phyloP scores from a whole-genome alignment of 1,140 invertebrate genomes.

The Asobara japonica region DNA sequence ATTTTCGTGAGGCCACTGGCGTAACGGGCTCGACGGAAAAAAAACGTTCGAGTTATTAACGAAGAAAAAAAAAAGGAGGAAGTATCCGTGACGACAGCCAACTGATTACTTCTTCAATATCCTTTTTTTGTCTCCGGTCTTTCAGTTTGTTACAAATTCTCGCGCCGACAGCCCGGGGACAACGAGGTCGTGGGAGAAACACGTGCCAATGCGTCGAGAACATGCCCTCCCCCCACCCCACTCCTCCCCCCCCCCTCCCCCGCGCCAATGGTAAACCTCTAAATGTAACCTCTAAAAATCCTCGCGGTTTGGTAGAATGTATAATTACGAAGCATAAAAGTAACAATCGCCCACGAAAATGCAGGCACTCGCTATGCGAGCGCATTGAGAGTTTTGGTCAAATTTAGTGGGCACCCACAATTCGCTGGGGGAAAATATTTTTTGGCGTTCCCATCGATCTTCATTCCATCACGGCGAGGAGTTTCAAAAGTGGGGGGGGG shows the following conservation, averaged over 20 bases:
- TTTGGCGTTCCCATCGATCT: slow-evolving; percentile 52
- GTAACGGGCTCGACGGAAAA: slow-evolving; percentile 1
- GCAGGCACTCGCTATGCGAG: slow-evolving; percentile 15
- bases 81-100: background rate
- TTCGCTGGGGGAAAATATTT: slow-evolving; percentile 13
- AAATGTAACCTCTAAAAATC: slow-evolving; percentile 59
- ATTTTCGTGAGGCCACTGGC: slow-evolving; percentile 19
- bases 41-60: background rate
- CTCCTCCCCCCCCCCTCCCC: too few relatives aligned
- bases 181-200: slow-evolving; percentile 49
- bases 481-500: too few relatives aligned
- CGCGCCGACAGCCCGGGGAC: slow-evolving; percentile 8
- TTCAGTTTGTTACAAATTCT: slow-evolving; percentile 9
- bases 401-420: slow-evolving; percentile 44
- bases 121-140: slow-evolving; percentile 12
- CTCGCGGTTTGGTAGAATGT: slow-evolving; percentile 49
- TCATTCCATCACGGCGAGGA: slow-evolving; percentile 9
- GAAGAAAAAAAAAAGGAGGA: background rate
- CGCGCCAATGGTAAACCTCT: slow-evolving; percentile 29
- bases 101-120: slow-evolving; percentile 3
- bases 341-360: slow-evolving; percentile 56
- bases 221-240: background rate
- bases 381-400: slow-evolving; percentile 20
- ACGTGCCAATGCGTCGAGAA: slow-evolving; percentile 34
- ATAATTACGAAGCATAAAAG: slow-evolving; percentile 66